Percentiles rank a stretch among this genome's conserved stretches.
These are phyloP conservation scores for Alligator sinensis DNA, from an alignment of 2,113 vertebrate species.

Conservation along the genomic window DNA sequence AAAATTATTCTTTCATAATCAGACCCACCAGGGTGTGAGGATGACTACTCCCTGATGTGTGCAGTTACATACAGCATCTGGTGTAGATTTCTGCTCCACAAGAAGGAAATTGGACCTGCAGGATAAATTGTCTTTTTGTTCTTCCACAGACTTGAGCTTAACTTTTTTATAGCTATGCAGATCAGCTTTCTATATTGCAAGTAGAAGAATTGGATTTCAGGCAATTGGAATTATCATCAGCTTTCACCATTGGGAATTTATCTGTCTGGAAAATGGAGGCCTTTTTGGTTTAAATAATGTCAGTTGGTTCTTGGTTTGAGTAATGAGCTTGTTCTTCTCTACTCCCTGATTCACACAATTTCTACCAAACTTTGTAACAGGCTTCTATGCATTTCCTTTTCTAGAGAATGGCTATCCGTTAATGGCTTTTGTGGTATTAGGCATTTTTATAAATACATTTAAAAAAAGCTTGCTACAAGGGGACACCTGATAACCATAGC, in stretches of 20 bases:
- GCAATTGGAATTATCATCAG: too few relatives aligned
- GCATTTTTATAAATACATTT: not conserved
- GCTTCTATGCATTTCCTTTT: not conserved
- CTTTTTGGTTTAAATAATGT: too few relatives aligned
- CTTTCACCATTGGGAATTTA: too few relatives aligned
- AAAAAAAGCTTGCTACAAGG: not conserved
- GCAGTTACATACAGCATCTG: not conserved
- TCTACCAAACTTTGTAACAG: not conserved
- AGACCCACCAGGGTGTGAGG: not conserved
- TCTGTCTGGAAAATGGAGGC: too few relatives aligned
- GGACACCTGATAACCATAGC: not conserved
- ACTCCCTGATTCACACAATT: too few relatives aligned
- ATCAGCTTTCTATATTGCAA: too few relatives aligned
- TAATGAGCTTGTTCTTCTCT: too few relatives aligned
- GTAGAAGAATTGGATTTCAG: too few relatives aligned
- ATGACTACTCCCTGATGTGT: not conserved
- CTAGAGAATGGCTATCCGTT: not conserved
- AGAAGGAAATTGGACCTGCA: not conserved
- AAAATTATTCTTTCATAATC: not conserved
- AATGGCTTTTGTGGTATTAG: not conserved
- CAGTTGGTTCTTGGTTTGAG: too few relatives aligned
- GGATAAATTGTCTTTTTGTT: not conserved
- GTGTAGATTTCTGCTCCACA: not conserved
- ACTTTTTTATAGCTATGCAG: not conserved
- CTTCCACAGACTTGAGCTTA: not conserved